Evolutionary conservation across 30 jellyfish, hydroid and myxozoan genomes (phyloP), one percentile per base, ranked within the genome.

Genomic region (Nemopilema nomurai): DNA sequence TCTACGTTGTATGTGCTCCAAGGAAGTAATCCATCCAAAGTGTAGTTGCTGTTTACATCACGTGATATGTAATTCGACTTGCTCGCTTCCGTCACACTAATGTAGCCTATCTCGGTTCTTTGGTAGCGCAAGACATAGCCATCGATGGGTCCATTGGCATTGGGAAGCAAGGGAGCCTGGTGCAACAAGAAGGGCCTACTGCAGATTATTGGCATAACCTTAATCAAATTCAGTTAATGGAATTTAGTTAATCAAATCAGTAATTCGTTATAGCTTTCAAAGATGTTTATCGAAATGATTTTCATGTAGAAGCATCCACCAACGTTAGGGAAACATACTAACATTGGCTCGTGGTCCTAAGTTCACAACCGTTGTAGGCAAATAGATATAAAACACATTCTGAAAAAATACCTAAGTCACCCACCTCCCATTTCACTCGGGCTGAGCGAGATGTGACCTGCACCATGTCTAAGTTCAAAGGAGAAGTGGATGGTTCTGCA

Each of bases 1-100:
- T 80, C 87, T 8, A 90, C 86, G 29, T 52, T 79, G 74, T 90
- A 90, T n/a, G 83, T 66, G 30, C 96, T 74, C 97, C 97, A 90
- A 3, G 97, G 97, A 41, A 79, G 53, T 76, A 90, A 62, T 24
- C 89, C 89, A 8, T 33, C 31, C 50, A 88, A 28, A 7, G 79
- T 76, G 81, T 77, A 67, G 50, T 62, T 57, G 68, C 28, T 23
- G 53, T 67, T 63, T 31, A 53, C 67, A 31, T 64, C 85, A 52
- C 79, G 83, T n/a, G 92, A 62, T 18, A 84, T 64, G 41, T 25
- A 16, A 8, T 49, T 69, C 16, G 49, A 53, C 86, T 25, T 74
- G 30, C 79, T 63, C 30, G 30, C 70, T 8, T 74, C 86, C 17
- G 71, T 77, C 25, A 84, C 86, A 13, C 31, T 57, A 33, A 49